These are phyloP conservation scores for Isaurus tuberculatus DNA, from an alignment of 92 coral and sea anemone species.

Conservation along the genomic window DNA sequence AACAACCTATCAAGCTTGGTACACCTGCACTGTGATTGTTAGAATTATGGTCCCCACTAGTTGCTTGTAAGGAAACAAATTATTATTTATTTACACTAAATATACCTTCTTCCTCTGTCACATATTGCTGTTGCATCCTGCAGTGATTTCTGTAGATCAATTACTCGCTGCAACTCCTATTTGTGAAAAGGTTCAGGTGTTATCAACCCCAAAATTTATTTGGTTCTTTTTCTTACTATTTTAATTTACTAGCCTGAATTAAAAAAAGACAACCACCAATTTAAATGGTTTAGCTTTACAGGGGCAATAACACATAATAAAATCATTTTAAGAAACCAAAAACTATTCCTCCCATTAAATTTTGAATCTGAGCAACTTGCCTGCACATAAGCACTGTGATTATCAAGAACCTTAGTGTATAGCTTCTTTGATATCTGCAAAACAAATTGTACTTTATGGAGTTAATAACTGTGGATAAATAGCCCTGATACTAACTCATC, in stretches of 20 bases:
- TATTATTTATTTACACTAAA: too few relatives aligned
- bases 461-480: not conserved
- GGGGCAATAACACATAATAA: not conserved
- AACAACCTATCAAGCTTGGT: too few relatives aligned
- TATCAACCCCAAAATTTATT: not conserved
- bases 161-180: conserved; percentile 96
- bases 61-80: not conserved
- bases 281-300: not conserved
- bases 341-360: too few relatives aligned
- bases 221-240: too few relatives aligned
- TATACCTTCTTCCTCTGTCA: conserved; percentile 93
- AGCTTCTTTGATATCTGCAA: conserved; percentile 91
- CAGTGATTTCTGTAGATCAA: conserved; percentile 91
- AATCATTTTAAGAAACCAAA: too few relatives aligned
- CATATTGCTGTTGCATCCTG: conserved; percentile 91
- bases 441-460: not conserved
- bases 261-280: too few relatives aligned
- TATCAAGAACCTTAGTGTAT: conserved; percentile 92
- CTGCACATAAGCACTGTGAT: conserved; percentile 97
- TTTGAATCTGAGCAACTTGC: conserved; percentile 44
- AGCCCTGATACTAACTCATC: too few relatives aligned
- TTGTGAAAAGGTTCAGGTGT: not conserved
- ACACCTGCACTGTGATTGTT: too few relatives aligned
- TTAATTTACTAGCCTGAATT: too few relatives aligned
- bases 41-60: too few relatives aligned